Evolutionary conservation across 2,888 invertebrate species (phyloP).

Genomic region (Leucophora obtusa): DNA sequence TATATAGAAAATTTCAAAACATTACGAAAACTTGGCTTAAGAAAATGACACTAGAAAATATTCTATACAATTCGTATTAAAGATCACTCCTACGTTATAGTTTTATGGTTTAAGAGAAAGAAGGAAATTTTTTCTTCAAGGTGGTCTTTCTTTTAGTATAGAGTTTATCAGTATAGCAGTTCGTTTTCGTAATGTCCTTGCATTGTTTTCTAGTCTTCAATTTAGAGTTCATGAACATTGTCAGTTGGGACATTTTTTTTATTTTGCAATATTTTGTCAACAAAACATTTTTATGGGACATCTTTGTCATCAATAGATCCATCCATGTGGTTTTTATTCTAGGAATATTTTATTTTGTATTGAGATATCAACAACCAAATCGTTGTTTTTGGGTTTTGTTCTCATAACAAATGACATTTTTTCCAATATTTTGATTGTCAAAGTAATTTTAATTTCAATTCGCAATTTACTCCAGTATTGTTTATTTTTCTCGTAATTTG

Average conservation of each 20-base stretch:
- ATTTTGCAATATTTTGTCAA: constrained; percentile 60
- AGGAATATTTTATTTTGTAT: constrained; percentile 23
- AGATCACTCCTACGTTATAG: constrained; percentile 57
- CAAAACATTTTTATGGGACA: constrained; percentile 46
- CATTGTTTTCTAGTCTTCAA: background rate
- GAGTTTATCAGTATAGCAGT: no score
- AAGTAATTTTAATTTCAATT: constrained; percentile 24
- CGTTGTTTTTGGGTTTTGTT: background rate
- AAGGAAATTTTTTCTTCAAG: constrained; percentile 34
- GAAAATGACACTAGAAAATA: constrained; percentile 51
- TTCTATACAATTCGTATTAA: constrained; percentile 51
- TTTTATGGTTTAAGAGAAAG: constrained; percentile 10
- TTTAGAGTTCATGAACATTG: constrained; percentile 39
- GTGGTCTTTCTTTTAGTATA: constrained; percentile 63
- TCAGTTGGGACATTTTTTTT: constrained; percentile 51
- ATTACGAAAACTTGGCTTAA: constrained; percentile 41
- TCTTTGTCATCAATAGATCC: constrained; percentile 31
- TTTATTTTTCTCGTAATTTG: constrained; percentile 45
- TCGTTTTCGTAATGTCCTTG: constrained; percentile 26
- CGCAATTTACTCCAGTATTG: constrained; percentile 51
- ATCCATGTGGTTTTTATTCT: constrained; percentile 30
- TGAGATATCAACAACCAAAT: background rate
- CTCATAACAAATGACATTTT: constrained; percentile 1
- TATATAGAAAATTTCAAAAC: constrained; percentile 33
- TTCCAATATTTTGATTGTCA: background rate